phyloP scores from a whole-genome alignment of 2,113 vertebrate genomes.

The Enhydra lutris region DNA sequence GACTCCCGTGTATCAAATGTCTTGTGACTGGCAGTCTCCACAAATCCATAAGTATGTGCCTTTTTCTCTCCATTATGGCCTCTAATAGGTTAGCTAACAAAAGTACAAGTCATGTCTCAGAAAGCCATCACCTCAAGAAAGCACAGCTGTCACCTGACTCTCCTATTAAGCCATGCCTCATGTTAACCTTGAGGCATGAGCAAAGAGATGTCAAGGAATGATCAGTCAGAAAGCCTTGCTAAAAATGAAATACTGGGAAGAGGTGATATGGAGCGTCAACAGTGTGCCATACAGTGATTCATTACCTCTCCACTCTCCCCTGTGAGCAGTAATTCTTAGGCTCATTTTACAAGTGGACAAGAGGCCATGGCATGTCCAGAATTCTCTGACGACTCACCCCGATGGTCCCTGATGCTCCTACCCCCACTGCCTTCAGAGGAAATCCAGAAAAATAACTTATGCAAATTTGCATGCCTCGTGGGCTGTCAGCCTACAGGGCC shows the following conservation, averaged over 20 bases:
- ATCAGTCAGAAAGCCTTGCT: conserved; percentile 22
- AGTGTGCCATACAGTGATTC: background rate
- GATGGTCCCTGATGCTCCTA: background rate
- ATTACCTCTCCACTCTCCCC: background rate
- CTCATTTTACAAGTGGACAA: conserved; percentile 39
- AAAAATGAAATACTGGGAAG: conserved; percentile 39
- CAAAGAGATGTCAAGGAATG: conserved; percentile 21
- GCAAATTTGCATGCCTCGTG: background rate
- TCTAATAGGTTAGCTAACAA: conserved; percentile 57
- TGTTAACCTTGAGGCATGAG: conserved; percentile 3
- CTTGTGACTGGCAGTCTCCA: conserved; percentile 49
- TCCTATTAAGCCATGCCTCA: conserved; percentile 20
- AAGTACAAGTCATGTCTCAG: conserved; percentile 35
- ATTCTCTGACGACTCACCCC: background rate
- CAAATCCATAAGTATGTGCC: conserved; percentile 42
- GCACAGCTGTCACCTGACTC: conserved; percentile 58
- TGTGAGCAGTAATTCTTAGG: background rate
- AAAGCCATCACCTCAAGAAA: background rate
- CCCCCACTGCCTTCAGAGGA: background rate
- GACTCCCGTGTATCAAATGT: conserved; percentile 45
- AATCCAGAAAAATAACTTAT: background rate
- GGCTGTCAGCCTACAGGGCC: background rate
- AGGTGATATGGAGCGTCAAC: background rate
- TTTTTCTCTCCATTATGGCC: conserved; percentile 29
- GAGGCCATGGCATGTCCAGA: background rate